Evolutionary conservation across 2,888 invertebrate species (phyloP).

Genomic region (Parelbella ahira): DNA sequence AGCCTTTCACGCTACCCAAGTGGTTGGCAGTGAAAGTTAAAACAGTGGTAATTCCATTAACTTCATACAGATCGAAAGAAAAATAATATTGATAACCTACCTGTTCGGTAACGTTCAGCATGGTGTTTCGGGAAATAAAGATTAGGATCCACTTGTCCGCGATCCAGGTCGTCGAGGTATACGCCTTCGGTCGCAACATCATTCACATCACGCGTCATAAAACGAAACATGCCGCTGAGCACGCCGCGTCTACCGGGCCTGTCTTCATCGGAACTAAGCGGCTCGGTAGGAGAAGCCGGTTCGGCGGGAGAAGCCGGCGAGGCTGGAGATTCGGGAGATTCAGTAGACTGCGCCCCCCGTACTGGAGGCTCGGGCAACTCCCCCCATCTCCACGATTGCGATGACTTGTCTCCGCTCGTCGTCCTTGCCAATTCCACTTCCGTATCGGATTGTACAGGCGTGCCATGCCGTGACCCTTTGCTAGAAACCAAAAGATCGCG

Average conservation of each 20-base stretch:
- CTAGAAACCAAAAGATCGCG: conserved; percentile 30
- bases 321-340: conserved; percentile 43
- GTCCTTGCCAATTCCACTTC: conserved; percentile 89
- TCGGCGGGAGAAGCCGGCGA: conserved; percentile 49
- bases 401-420: conserved; percentile 67
- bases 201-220: conserved; percentile 83
- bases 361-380: conserved; percentile 85
- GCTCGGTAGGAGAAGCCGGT: conserved; percentile 61
- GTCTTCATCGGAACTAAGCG: conserved; percentile 76
- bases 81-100: no score
- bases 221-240: conserved; percentile 95
- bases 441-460: conserved; percentile 96
- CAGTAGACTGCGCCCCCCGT: conserved; percentile 43
- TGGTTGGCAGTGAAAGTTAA: no score
- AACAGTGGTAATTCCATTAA: no score
- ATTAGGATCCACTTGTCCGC: conserved; percentile 96
- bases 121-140: conserved; percentile 91
- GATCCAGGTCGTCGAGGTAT: conserved; percentile 94
- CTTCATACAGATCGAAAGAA: no score
- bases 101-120: conserved; percentile 67
- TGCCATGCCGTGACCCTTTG: conserved; percentile 85
- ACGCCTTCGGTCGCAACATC: conserved; percentile 87
- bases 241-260: conserved; percentile 82
- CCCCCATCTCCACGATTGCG: conserved; percentile 94
- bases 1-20: no score